Evolutionary conservation across 1,140 invertebrate species (phyloP).

Genomic region (Drosophila rufa): DNA sequence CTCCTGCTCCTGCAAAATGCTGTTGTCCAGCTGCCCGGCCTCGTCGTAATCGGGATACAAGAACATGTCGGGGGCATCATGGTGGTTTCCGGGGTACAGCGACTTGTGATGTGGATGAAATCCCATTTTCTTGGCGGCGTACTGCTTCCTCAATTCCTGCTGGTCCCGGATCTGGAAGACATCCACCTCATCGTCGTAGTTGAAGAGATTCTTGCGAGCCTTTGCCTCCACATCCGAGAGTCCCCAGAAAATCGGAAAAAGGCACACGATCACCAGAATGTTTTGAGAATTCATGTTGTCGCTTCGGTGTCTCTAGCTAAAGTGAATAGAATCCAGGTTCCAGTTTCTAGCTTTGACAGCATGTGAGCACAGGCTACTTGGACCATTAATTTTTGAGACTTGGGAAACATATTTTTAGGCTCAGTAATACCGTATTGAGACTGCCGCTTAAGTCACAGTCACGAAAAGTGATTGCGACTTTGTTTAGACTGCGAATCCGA

Average conservation of each 20-base stretch:
- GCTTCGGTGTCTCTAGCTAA: background rate
- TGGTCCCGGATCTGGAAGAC: background rate
- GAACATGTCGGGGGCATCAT: background rate
- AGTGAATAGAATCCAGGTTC: background rate
- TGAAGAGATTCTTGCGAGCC: background rate
- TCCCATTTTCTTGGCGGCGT: too few relatives aligned
- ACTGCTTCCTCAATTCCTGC: too few relatives aligned
- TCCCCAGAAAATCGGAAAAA: background rate
- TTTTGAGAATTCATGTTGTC: conserved; percentile 8
- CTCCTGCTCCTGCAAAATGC: too few relatives aligned
- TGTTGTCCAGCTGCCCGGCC: background rate
- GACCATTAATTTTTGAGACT: too few relatives aligned
- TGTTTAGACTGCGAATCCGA: too few relatives aligned
- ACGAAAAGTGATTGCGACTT: too few relatives aligned
- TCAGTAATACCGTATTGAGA: too few relatives aligned
- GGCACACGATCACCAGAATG: background rate
- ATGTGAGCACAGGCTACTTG: background rate
- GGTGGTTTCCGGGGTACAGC: too few relatives aligned
- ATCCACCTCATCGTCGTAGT: conserved; percentile 4
- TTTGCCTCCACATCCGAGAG: background rate
- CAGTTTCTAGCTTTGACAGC: background rate
- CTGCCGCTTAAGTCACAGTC: too few relatives aligned
- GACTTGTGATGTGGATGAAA: too few relatives aligned
- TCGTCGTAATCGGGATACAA: background rate
- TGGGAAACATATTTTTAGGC: too few relatives aligned